These are phyloP conservation scores for Pseudochirops cupreus DNA, from an alignment of 2,797 vertebrate species.

Conservation along the genomic window DNA sequence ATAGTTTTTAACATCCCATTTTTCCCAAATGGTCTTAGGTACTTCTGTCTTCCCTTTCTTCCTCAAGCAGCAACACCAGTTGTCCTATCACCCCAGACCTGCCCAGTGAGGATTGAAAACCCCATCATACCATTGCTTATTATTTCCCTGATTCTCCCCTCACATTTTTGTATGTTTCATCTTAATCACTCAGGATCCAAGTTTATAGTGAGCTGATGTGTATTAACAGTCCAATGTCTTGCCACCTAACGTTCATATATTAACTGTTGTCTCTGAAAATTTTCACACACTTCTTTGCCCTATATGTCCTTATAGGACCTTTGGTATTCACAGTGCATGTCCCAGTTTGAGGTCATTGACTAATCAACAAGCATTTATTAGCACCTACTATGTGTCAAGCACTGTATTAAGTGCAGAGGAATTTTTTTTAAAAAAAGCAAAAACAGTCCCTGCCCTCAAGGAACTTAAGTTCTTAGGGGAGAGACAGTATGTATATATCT, in stretches of 20 bases:
- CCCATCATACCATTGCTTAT: background rate
- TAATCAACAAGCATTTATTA: background rate
- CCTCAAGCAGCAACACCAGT: background rate
- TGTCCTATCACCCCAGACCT: background rate
- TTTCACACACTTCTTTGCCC: background rate
- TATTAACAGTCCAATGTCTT: background rate
- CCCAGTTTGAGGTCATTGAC: background rate
- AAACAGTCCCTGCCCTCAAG: background rate
- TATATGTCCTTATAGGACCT: background rate
- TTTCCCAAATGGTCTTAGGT: background rate
- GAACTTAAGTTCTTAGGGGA: background rate
- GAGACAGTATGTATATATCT: background rate
- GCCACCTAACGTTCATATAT: background rate
- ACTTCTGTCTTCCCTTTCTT: background rate
- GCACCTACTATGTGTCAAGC: background rate
- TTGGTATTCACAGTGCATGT: background rate
- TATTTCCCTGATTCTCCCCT: background rate
- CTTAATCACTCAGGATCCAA: background rate
- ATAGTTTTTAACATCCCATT: background rate
- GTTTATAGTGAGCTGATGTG: background rate
- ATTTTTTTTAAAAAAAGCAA: background rate
- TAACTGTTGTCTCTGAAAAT: background rate
- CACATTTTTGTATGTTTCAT: background rate
- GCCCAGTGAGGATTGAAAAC: background rate
- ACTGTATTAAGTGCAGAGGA: background rate